Evolutionary conservation across 2,888 invertebrate genomes (phyloP).

Genomic region (Caenorhabditis drosophilae): DNA sequence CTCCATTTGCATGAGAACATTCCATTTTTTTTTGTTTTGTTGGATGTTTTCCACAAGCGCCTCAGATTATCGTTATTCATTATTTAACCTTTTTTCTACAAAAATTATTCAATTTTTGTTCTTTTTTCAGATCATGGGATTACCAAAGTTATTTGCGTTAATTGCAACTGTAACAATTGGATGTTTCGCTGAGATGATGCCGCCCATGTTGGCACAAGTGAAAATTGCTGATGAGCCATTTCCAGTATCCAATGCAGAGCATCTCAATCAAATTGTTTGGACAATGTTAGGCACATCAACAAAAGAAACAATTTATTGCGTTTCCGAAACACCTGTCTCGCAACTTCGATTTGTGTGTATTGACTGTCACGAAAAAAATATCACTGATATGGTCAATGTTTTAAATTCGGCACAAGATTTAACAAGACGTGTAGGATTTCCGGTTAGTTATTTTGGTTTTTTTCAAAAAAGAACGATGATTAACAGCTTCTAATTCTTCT

Average conservation of each 20-base stretch:
- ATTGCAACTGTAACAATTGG: not conserved
- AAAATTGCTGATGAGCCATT: constrained; percentile 66
- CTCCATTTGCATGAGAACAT: constrained; percentile 33
- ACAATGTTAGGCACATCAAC: constrained; percentile 63
- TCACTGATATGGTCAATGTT: constrained; percentile 66
- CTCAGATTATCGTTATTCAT: not conserved
- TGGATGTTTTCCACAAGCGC: not conserved
- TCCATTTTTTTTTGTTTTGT: constrained; percentile 4
- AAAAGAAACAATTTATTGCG: constrained; percentile 52
- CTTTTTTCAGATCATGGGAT: constrained; percentile 31
- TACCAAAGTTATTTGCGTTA: constrained; percentile 17
- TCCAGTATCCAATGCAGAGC: constrained; percentile 63
- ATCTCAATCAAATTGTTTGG: constrained; percentile 64
- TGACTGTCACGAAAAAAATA: constrained; percentile 65
- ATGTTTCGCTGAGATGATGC: constrained; percentile 27
- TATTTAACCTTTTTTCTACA: not conserved
- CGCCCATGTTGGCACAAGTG: constrained; percentile 55
- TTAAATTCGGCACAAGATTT: constrained; percentile 66
- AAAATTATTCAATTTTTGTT: not conserved
- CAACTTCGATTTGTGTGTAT: constrained; percentile 67
- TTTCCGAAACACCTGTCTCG: constrained; percentile 60
- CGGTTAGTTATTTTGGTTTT: constrained; percentile 52
- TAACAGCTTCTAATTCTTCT: no score
- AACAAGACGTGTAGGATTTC: constrained; percentile 66
- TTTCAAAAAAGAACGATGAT: no score